Evolutionary conservation across 2,113 vertebrate genomes (phyloP).

Genomic region (Dolichotis patagonum): DNA sequence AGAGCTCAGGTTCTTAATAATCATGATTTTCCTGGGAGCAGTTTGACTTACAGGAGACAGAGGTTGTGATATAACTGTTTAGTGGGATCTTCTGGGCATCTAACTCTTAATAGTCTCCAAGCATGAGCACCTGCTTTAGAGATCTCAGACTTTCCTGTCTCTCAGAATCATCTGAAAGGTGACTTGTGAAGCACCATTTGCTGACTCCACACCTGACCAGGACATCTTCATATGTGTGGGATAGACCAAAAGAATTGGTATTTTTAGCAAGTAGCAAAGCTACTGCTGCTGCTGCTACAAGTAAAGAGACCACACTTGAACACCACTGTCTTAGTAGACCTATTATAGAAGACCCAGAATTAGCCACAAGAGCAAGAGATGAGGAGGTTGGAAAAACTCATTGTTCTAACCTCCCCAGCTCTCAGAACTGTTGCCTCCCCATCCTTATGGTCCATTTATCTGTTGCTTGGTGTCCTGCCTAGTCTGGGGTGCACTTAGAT

Average conservation of each 20-base stretch:
- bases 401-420: not conserved
- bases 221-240: not conserved
- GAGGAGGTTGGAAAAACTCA: not conserved
- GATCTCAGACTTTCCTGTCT: not conserved
- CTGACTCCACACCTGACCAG: not conserved
- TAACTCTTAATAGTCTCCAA: not conserved
- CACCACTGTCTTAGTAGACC: not conserved
- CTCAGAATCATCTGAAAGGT: not conserved
- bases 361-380: not conserved
- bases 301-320: not conserved
- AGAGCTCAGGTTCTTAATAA: not conserved
- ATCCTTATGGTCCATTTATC: not conserved
- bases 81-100: not conserved
- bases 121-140: not conserved
- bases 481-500: too few species aligned
- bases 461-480: not conserved
- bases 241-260: not conserved
- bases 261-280: not conserved
- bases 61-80: not conserved
- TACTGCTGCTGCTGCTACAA: not conserved
- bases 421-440: not conserved
- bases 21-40: not conserved
- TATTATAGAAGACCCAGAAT: not conserved
- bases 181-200: not conserved
- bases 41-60: not conserved